Base-by-base conservation (phyloP, 2,797 vertebrate species). In the Trachurus trachurus region DNA sequence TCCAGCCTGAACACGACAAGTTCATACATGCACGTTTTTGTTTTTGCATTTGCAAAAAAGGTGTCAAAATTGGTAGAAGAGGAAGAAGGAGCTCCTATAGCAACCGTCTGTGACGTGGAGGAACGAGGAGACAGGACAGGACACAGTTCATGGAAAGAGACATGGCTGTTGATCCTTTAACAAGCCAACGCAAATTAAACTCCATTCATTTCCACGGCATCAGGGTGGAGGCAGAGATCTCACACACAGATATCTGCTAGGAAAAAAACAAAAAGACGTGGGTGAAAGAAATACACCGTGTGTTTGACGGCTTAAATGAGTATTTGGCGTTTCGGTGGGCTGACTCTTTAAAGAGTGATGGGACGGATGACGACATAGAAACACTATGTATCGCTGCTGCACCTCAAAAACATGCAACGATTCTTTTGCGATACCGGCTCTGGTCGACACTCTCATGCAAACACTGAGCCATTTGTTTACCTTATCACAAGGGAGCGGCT, bases 391-490 rank as follows among this genome's bases (percentile, higher is more conserved):
- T n/a, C n/a, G n/a, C n/a, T n/a, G 44, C 56, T 29, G 17, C 26
- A 17, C 53, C 40, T 42, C 16, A 19, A 47, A 47, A 50, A 63
- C 39, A 71, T 70, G 69, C 52, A 37, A 21, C 19, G 8, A 60
- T 5, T 34, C 70, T 34, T 63, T 22, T 58, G 53, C 19, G 16
- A 63, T 15, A 16, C 2, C 2, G 64, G 37, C 21, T 26, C 26
- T 26, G 26, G 26, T 4, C 11, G 9, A 75, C 61, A n/a, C 60
- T 47, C 72, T 61, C 72, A 83, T 15, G 54, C 64, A 78, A 62
- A 83, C 80, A 66, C 63, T 22, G 15, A 57, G 45, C 26, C 40
- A 42, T 49, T 71, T 85, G 89, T 90, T 90, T 90, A 85, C 75
- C 40, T 67, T 76, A 57, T 66, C 9, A 21, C 50, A 66, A 50